Base-by-base conservation (phyloP, 2,113 vertebrate genomes). In the Halcyon malimbica region DNA sequence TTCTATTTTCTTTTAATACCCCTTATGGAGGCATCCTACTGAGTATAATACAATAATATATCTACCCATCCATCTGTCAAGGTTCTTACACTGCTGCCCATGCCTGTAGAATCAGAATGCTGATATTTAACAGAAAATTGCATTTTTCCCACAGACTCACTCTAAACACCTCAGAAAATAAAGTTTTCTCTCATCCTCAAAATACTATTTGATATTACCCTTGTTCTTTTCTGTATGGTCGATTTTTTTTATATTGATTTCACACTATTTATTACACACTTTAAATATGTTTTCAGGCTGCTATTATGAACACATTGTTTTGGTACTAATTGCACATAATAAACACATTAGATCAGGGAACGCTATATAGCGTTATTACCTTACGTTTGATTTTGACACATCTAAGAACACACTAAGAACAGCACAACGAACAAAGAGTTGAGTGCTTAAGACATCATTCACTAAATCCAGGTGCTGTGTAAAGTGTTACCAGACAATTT, bases 41-140 rank as follows among this genome's bases (percentile, higher is more conserved):
- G 86, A 87, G 86, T 82, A 68, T 57, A 84, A 79, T 75, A 89
- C 28, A 93, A 69, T 83, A 77, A 87, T 60, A 64, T 71, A 53
- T 70, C 89, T 89, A 68, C 59, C n/a, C 48, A 87, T 76, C 69
- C 80, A 92, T 89, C 92, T 96, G 83, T 91, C 89, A 84, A 90
- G 60, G 26, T 80, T 89, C 46, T 90, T 90, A 78, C 29, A 81
- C 71, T 71, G 51, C 39, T 3, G 7, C 14, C 76, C 29, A 64
- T n/a, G 24, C 60, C 3, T 78, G 35, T 75, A 83, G 41, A 83
- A 78, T 77, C 41, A 81, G 54, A 92, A 80, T 70, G 59, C 13
- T 67, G 83, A 44, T 77, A 74, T 35, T 77, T 78, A 77, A 51
- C 18, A 94, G 28, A 92, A 95, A 94, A 94, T 56, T 41, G 35